Evolutionary conservation across 2,888 invertebrate genomes (phyloP).

Genomic region (Latheticus oryzae): DNA sequence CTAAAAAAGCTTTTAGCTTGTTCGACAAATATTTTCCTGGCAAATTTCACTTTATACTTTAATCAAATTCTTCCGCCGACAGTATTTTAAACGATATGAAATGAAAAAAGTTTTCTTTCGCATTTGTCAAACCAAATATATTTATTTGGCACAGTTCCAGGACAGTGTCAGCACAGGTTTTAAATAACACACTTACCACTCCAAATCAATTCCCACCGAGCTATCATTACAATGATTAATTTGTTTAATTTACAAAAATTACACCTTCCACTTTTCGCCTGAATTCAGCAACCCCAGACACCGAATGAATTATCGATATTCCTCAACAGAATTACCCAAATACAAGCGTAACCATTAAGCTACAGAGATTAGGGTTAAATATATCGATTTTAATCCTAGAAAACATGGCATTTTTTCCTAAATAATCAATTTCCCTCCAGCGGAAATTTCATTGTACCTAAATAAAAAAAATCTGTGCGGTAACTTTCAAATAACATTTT

Average conservation of each 20-base stretch:
- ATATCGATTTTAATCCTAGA: too few species aligned
- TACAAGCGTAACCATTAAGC: slow-evolving; percentile 32
- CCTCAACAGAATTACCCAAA: slow-evolving; percentile 25
- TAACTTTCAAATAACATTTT: slow-evolving; percentile 2
- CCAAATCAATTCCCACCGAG: slow-evolving; percentile 5
- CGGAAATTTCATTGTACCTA: too few species aligned
- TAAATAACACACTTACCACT: slow-evolving; percentile 28
- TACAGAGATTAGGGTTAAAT: slow-evolving; percentile 27
- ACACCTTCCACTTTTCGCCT: slow-evolving; percentile 9
- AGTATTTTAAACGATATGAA: slow-evolving; percentile 39
- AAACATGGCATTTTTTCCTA: slow-evolving; percentile 15
- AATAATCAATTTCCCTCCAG: too few species aligned
- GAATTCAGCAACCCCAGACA: slow-evolving; percentile 27
- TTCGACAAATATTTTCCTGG: slow-evolving; percentile 35
- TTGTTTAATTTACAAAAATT: slow-evolving; percentile 15
- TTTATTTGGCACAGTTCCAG: slow-evolving; percentile 36
- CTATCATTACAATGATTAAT: slow-evolving; percentile 1
- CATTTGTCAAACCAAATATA: slow-evolving; percentile 38
- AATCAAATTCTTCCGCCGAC: slow-evolving; percentile 39
- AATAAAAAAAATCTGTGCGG: slow-evolving; percentile 1
- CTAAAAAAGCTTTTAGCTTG: too few species aligned
- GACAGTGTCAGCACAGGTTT: slow-evolving; percentile 31
- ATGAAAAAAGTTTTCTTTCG: slow-evolving; percentile 37
- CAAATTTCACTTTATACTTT: slow-evolving; percentile 39
- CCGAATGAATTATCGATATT: slow-evolving; percentile 31